These are phyloP conservation scores for Dinomys branickii DNA, from an alignment of 2,113 vertebrate genomes.

Conservation along the genomic window DNA sequence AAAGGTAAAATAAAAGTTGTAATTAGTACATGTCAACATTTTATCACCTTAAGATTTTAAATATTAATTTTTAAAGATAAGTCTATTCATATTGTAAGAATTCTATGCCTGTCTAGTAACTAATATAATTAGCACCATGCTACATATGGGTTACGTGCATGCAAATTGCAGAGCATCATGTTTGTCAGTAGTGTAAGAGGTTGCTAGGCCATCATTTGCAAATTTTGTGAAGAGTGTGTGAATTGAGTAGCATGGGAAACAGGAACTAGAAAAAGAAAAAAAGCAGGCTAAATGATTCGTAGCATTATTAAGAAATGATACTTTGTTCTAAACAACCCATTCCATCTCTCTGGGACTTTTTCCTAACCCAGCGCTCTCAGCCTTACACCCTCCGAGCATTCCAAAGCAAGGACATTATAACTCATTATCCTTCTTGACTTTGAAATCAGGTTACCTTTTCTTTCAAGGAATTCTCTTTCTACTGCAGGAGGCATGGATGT, in stretches of 20 bases:
- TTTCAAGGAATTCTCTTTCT: not conserved
- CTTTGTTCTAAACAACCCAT: not conserved
- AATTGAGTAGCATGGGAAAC: not conserved
- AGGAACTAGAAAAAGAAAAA: not conserved
- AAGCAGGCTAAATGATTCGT: not conserved
- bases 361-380: not conserved
- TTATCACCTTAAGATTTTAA: not conserved
- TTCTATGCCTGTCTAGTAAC: not conserved
- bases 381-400: not conserved
- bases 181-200: not conserved
- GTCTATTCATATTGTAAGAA: not conserved
- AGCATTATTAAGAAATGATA: not conserved
- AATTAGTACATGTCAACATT: slow-evolving; percentile 22
- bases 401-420: not conserved
- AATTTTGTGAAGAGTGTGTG: not conserved
- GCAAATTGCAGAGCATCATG: not conserved
- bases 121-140: not conserved
- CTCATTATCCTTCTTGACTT: not conserved
- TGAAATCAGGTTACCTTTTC: not conserved
- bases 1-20: slow-evolving; percentile 28
- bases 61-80: slow-evolving; percentile 3
- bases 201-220: not conserved
- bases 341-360: not conserved
- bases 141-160: not conserved
- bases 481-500: not conserved